These are phyloP conservation scores for Porites australiensis DNA, from an alignment of 64 coral and sea anemone genomes.

Conservation along the genomic window DNA sequence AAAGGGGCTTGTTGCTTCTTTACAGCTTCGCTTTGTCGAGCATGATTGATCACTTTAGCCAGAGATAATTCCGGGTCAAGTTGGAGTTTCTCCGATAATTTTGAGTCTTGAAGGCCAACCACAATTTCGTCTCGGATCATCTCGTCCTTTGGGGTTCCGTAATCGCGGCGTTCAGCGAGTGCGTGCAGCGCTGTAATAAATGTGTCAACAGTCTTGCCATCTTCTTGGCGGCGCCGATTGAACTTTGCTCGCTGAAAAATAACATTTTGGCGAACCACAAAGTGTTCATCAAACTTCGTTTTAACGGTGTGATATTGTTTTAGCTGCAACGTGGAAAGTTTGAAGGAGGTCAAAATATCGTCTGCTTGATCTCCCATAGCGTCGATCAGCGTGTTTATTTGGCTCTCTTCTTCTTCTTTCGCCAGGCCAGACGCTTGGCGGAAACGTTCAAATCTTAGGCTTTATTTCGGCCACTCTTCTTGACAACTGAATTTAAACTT, in stretches of 20 bases:
- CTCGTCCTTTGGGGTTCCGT: slow-evolving; percentile 52
- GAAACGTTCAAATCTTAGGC: slow-evolving; percentile 46
- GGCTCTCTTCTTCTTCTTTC: slow-evolving; percentile 53
- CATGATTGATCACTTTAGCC: slow-evolving; percentile 50
- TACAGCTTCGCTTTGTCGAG: slow-evolving; percentile 50
- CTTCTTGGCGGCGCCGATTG: slow-evolving; percentile 39
- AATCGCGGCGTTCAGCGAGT: slow-evolving; percentile 33
- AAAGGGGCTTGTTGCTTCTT: slow-evolving; percentile 43
- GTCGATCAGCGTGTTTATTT: slow-evolving; percentile 58
- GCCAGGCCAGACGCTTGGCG: slow-evolving; percentile 34
- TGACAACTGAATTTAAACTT: slow-evolving; percentile 42
- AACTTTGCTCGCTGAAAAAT: slow-evolving; percentile 67
- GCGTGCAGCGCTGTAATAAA: slow-evolving; percentile 54
- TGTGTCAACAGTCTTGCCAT: slow-evolving; percentile 38
- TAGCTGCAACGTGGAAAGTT: not conserved
- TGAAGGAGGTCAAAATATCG: slow-evolving; percentile 51
- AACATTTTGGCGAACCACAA: slow-evolving; percentile 44
- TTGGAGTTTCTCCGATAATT: slow-evolving; percentile 43
- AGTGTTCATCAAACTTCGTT: slow-evolving; percentile 49
- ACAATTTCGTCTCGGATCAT: slow-evolving; percentile 53
- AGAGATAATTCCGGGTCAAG: slow-evolving; percentile 53
- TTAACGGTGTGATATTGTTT: slow-evolving; percentile 14
- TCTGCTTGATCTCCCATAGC: slow-evolving; percentile 54
- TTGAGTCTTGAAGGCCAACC: slow-evolving; percentile 52
- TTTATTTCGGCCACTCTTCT: slow-evolving; percentile 55